A percentile compares a stretch with the other conserved stretches of the same genome.
Evolutionary conservation across 2,113 vertebrate genomes (phyloP).

Genomic region (Elgaria multicarinata): DNA sequence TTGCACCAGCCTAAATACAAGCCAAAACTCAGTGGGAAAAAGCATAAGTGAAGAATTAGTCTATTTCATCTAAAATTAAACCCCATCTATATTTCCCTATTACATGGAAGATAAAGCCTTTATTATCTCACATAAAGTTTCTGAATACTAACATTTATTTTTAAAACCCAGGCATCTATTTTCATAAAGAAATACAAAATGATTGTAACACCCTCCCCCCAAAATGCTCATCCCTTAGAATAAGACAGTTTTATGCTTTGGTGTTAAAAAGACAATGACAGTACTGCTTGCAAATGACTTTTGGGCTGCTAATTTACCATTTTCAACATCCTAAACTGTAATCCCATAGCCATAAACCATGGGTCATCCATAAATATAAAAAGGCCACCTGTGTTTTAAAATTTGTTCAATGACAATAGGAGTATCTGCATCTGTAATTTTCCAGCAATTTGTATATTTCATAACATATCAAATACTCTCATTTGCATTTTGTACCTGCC

Average conservation of each 20-base stretch:
- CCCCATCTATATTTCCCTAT: background rate
- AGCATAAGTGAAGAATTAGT: background rate
- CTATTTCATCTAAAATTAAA: background rate
- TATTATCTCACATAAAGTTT: background rate
- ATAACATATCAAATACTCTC: slow-evolving; percentile 36
- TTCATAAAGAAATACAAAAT: background rate
- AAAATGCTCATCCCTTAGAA: background rate
- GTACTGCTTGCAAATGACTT: slow-evolving; percentile 9
- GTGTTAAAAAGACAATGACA: background rate
- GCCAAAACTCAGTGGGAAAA: no score
- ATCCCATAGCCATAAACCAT: slow-evolving; percentile 23
- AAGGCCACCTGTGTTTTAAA: background rate
- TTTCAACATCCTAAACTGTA: slow-evolving; percentile 29
- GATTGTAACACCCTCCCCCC: background rate
- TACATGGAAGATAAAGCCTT: background rate
- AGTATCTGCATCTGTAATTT: slow-evolving; percentile 47
- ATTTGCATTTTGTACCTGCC: slow-evolving; percentile 52
- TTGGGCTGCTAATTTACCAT: slow-evolving; percentile 20
- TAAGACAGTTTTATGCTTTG: background rate
- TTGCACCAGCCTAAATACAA: background rate
- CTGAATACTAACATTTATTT: slow-evolving; percentile 24
- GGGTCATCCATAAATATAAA: slow-evolving; percentile 51
- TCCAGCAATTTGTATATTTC: slow-evolving; percentile 61
- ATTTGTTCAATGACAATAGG: slow-evolving; percentile 36
- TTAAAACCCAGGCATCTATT: background rate